Evolutionary conservation across 2,113 vertebrate genomes (phyloP), one percentile per base, ranked within the genome.

Genomic region (Phylloscopus trochilus): DNA sequence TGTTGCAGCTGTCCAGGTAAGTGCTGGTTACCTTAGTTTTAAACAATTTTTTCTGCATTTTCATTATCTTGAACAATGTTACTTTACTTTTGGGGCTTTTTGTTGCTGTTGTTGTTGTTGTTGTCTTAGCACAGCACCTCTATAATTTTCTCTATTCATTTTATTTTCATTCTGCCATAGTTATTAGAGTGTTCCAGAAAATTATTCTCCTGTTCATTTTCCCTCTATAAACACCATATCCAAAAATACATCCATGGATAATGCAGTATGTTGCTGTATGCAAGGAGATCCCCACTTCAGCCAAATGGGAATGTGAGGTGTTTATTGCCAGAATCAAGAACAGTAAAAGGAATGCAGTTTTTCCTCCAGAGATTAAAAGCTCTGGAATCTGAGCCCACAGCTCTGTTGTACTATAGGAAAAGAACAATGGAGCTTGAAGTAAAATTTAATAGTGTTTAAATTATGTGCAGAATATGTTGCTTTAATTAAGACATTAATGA

Each of bases 301-400:
- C 98, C 91, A 98, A 98, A 91, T 81, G 96, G 68, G 98, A 98
- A 91, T 98, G 98, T 9, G 98, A 98, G 62, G 62, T 90, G 7
- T 87, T 97, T 82, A 97, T 98, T 97, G 90, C 96, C 24, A 95
- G 77, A 30, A 67, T 98, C 52, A 98, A 97, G 90, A 96, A 94
- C 64, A 86, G 69, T 82, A 80, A 87, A 90, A 96, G 83, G 31
- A 96, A 92, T 75, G 91, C 56, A 28, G 83, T 91, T 85, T 76
- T 72, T 60, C 78, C 89, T 97, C 47, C 95, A 87, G 19, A 77
- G 92, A 82, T 43, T 97, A 89, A 98, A 95, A 86, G 68, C 93
- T 52, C 83, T 96, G 17, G 87, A 96, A 49, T 95, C 96, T 26
- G 96, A 92, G 46, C 83, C 95, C 15, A 87, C 88, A 44, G 91